Conservation (phyloP, 2,113 vertebrate genomes). For the Bubo scandiacus region DNA sequence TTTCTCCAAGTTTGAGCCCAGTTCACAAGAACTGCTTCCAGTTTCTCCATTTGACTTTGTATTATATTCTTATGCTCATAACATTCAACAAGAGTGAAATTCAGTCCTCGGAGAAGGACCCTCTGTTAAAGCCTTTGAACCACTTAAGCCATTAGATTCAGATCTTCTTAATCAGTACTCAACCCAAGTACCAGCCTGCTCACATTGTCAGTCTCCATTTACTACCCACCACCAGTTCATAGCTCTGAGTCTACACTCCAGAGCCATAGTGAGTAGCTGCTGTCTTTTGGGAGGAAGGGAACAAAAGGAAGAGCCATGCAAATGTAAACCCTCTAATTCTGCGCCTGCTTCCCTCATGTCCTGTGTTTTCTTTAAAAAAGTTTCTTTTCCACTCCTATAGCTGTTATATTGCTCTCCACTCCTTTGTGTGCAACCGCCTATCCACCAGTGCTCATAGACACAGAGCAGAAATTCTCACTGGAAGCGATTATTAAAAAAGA, state of each 20-base stretch:
- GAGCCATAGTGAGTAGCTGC: background rate
- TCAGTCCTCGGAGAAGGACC: background rate
- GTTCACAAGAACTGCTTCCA: background rate
- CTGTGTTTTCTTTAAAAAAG: background rate
- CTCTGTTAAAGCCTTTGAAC: background rate
- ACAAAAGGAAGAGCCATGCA: background rate
- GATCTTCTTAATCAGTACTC: background rate
- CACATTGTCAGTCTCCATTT: background rate
- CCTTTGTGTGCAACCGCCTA: rapidly evolving
- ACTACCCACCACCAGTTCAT: background rate
- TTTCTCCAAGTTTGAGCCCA: background rate
- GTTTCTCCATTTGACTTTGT: background rate
- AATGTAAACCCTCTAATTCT: background rate
- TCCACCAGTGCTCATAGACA: rapidly evolving
- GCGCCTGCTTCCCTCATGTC: rapidly evolving
- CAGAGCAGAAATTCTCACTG: background rate
- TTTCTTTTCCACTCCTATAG: background rate
- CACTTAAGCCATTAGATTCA: background rate
- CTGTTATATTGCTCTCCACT: background rate
- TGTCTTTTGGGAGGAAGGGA: background rate
- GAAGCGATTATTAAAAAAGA: background rate
- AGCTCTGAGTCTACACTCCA: background rate
- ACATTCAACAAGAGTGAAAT: background rate
- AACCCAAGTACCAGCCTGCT: background rate
- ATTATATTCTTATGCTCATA: background rate